Percentiles rank a stretch among this genome's conserved stretches.
Evolutionary conservation across 2,113 vertebrate species (phyloP).

Genomic region (Herpailurus yagouaroundi): DNA sequence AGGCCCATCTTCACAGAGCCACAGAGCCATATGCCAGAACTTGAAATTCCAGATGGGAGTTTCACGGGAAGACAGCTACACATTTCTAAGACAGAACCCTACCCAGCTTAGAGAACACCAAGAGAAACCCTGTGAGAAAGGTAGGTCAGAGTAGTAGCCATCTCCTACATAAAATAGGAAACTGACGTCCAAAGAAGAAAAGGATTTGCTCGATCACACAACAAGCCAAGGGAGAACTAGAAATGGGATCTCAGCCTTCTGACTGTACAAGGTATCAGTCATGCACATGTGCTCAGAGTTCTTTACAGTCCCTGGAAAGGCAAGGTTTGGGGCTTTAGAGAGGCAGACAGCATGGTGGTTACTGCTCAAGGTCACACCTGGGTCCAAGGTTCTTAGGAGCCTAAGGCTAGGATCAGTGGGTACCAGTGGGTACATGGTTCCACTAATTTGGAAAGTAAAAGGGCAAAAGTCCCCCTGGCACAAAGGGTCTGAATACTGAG

Average conservation of each 20-base stretch:
- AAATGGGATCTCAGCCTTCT: conserved; percentile 17
- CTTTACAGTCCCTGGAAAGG: background rate
- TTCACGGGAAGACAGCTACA: background rate
- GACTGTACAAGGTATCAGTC: background rate
- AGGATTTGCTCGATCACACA: conserved; percentile 9
- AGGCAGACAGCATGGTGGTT: background rate
- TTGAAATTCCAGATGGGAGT: background rate
- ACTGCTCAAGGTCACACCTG: background rate
- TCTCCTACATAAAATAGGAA: background rate
- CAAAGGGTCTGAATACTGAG: conserved; percentile 47
- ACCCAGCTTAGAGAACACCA: background rate
- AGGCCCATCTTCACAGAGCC: background rate
- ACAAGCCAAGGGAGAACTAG: conserved; percentile 43
- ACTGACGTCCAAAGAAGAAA: conserved; percentile 41
- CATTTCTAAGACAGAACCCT: background rate
- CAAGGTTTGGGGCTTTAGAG: background rate
- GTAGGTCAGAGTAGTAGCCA: background rate
- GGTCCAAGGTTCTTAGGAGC: background rate
- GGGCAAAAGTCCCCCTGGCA: background rate
- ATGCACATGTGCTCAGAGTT: background rate
- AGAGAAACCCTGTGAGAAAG: conserved; percentile 1
- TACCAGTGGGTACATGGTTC: background rate
- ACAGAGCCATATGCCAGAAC: conserved; percentile 9
- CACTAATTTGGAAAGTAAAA: conserved; percentile 32
- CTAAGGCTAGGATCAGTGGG: background rate